Conservation (phyloP, 1,140 invertebrate species). For the Aphelenchoides avenae region DNA sequence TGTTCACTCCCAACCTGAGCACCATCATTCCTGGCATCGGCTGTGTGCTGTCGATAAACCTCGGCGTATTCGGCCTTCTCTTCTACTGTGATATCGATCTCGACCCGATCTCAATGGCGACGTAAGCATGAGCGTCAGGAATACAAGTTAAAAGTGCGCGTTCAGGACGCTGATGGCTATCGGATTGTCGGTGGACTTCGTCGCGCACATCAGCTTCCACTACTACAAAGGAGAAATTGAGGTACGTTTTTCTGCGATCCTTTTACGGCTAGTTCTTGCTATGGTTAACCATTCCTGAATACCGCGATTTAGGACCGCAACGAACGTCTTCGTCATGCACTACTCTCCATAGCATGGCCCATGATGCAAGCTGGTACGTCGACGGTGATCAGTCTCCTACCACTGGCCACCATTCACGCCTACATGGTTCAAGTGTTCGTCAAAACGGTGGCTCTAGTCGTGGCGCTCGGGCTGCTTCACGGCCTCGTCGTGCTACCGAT, state of each 20-base stretch:
- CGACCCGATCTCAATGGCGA: slow-evolving; percentile 64
- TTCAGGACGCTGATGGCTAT: slow-evolving; percentile 60
- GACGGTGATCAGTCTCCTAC: slow-evolving; percentile 81
- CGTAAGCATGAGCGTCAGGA: slow-evolving; percentile 36
- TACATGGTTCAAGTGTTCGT: slow-evolving; percentile 70
- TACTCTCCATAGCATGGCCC: slow-evolving; percentile 83
- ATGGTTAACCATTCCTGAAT: too few relatives aligned
- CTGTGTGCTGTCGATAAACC: slow-evolving; percentile 60
- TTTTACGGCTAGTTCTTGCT: too few relatives aligned
- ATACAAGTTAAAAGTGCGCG: neutral
- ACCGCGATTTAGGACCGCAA: slow-evolving; percentile 64
- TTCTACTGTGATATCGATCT: slow-evolving; percentile 60
- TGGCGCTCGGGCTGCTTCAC: slow-evolving; percentile 59
- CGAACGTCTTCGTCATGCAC: slow-evolving; percentile 76
- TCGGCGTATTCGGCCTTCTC: slow-evolving; percentile 61
- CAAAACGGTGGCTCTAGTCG: slow-evolving; percentile 61
- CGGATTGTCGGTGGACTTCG: slow-evolving; percentile 63
- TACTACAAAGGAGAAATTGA: slow-evolving; percentile 65
- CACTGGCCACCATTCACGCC: slow-evolving; percentile 79
- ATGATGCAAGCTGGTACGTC: slow-evolving; percentile 90
- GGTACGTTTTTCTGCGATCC: slow-evolving; percentile 54
- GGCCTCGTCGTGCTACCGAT: slow-evolving; percentile 60
- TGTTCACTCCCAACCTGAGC: slow-evolving; percentile 61
- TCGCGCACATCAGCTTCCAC: slow-evolving; percentile 62
- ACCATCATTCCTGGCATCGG: slow-evolving; percentile 60